Percentiles rank a stretch among this genome's conserved stretches.
Conservation (phyloP, 2,888 invertebrate genomes). For the Euproctis similis region DNA sequence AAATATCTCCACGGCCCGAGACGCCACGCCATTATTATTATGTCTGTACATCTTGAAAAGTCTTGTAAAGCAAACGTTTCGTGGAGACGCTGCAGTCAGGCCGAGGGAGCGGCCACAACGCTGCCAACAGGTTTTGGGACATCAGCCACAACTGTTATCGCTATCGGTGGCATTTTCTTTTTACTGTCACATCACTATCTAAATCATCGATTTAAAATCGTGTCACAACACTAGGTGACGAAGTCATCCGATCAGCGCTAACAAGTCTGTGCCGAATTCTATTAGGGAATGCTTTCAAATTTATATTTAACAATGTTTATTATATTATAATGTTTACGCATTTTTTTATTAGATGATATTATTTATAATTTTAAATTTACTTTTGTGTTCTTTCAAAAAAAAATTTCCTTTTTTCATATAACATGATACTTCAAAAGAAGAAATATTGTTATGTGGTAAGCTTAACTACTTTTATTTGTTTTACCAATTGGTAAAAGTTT, state of each 20-base stretch:
- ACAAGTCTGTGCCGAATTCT: conserved; percentile 36
- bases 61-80: conserved; percentile 67
- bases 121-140: conserved; percentile 70
- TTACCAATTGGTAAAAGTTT: too few relatives aligned
- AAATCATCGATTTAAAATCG: background rate
- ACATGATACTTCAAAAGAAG: conserved; percentile 43
- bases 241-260: conserved; percentile 38
- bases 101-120: conserved; percentile 71
- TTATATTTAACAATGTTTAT: too few relatives aligned
- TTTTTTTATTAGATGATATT: conserved; percentile 34
- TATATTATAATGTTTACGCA: conserved; percentile 41
- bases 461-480: conserved; percentile 44
- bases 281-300: conserved; percentile 50
- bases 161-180: conserved; percentile 18
- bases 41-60: conserved; percentile 61
- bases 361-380: conserved; percentile 38
- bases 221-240: conserved; percentile 3
- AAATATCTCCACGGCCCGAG: conserved; percentile 84
- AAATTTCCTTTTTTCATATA: conserved; percentile 40
- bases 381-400: conserved; percentile 39
- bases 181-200: conserved; percentile 1
- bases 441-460: conserved; percentile 51
- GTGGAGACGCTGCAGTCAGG: conserved; percentile 75
- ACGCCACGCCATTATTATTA: conserved; percentile 74
- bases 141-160: conserved; percentile 48